These are phyloP conservation scores for Amphimallon solstitiale DNA, from an alignment of 2,888 invertebrate genomes.

Conservation along the genomic window DNA sequence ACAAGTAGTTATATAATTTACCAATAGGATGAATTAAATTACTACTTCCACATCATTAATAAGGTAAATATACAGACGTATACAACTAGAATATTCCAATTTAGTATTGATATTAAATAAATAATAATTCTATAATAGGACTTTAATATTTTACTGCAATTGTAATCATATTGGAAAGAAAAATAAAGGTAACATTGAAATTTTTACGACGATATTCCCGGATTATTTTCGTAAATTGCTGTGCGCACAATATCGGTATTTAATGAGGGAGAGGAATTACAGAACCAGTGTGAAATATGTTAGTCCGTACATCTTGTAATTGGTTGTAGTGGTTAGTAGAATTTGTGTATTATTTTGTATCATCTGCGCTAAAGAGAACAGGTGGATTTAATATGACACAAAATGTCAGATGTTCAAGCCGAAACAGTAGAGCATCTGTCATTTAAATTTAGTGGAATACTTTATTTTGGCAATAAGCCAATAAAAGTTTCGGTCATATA, in stretches of 20 bases:
- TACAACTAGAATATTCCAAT: no score
- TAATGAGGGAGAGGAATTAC: neutral
- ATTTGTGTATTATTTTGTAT: slow-evolving; percentile 4
- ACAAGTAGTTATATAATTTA: no score
- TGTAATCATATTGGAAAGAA: no score
- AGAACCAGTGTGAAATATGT: slow-evolving; percentile 2
- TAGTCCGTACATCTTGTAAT: slow-evolving; percentile 4
- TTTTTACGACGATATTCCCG: no score
- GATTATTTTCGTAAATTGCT: no score
- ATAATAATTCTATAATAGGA: no score
- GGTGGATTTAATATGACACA: slow-evolving; percentile 5
- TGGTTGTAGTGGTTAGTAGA: neutral
- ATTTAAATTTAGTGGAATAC: neutral
- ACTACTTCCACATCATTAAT: no score
- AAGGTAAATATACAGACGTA: no score
- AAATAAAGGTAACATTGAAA: no score
- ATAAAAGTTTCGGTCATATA: neutral
- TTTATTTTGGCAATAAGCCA: slow-evolving; percentile 1
- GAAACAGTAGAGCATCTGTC: neutral
- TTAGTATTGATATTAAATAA: no score
- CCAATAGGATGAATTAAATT: no score
- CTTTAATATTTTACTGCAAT: no score
- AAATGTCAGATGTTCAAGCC: slow-evolving; percentile 7
- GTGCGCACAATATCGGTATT: neutral
- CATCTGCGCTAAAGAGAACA: slow-evolving; percentile 1